Evolutionary conservation across 2,888 invertebrate genomes (phyloP).

Genomic region (Linnaemya tessellans): DNA sequence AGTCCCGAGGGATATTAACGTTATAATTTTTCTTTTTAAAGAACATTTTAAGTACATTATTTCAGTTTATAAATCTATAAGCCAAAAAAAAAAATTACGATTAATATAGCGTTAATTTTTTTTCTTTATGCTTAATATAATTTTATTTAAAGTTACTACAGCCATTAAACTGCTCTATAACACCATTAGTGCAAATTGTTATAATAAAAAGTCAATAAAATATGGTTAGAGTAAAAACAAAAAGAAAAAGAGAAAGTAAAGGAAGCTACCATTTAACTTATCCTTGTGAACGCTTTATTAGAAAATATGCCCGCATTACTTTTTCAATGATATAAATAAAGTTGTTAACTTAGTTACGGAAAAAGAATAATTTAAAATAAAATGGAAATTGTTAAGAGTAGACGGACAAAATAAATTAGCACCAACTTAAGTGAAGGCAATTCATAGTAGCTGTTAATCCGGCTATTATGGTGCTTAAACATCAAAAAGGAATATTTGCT

Average conservation of each 20-base stretch:
- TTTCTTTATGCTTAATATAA: not conserved
- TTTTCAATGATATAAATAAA: not conserved
- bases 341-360: not conserved
- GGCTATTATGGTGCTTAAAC: not conserved
- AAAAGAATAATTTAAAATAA: not conserved
- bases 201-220: constrained; percentile 28
- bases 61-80: no score
- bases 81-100: no score
- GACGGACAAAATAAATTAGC: not conserved
- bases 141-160: constrained; percentile 18
- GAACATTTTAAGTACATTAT: no score
- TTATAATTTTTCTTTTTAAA: no score
- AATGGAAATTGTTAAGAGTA: not conserved
- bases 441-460: not conserved
- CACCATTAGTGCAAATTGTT: constrained; percentile 37
- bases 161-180: constrained; percentile 48
- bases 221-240: not conserved
- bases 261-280: no score
- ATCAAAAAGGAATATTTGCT: not conserved
- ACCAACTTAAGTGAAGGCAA: not conserved
- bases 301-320: not conserved
- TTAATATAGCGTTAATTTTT: no score
- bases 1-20: no score
- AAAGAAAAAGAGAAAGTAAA: not conserved
- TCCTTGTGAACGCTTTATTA: not conserved